phyloP scores from a whole-genome alignment of 2,797 vertebrate genomes.

The Bryconaethiops microstoma region DNA sequence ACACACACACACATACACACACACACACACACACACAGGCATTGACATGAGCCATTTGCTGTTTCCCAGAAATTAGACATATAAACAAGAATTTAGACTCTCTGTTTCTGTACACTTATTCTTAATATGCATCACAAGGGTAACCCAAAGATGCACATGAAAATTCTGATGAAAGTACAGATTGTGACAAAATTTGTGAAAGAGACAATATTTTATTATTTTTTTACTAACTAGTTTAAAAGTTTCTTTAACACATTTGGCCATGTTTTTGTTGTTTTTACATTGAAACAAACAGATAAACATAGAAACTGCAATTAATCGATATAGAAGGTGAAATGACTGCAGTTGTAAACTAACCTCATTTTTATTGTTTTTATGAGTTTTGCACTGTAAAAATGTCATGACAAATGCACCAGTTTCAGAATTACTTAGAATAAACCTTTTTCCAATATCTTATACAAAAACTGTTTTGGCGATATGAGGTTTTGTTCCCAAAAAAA shows the following conservation, averaged over 20 bases:
- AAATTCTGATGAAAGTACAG: neutral
- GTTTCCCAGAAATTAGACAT: neutral
- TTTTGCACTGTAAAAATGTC: too few relatives aligned
- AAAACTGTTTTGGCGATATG: too few relatives aligned
- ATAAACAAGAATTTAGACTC: neutral
- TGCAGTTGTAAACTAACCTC: neutral
- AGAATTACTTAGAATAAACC: too few relatives aligned
- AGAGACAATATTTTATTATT: neutral
- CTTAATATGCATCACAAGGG: neutral
- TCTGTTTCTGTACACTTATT: neutral
- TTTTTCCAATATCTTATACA: too few relatives aligned
- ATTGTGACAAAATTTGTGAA: neutral
- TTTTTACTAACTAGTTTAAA: neutral
- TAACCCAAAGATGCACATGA: neutral
- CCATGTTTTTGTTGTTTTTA: neutral
- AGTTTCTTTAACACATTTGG: too few relatives aligned
- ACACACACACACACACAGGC: neutral
- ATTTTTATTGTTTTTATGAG: too few relatives aligned
- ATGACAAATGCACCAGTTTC: too few relatives aligned
- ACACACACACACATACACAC: too few relatives aligned
- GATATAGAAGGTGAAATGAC: neutral
- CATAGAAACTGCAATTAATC: neutral
- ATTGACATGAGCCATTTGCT: neutral
- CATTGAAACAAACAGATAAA: neutral
- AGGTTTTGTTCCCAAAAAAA: too few relatives aligned